phyloP scores from a whole-genome alignment of 2,888 invertebrate species.

The Sarcophaga caerulescens region DNA sequence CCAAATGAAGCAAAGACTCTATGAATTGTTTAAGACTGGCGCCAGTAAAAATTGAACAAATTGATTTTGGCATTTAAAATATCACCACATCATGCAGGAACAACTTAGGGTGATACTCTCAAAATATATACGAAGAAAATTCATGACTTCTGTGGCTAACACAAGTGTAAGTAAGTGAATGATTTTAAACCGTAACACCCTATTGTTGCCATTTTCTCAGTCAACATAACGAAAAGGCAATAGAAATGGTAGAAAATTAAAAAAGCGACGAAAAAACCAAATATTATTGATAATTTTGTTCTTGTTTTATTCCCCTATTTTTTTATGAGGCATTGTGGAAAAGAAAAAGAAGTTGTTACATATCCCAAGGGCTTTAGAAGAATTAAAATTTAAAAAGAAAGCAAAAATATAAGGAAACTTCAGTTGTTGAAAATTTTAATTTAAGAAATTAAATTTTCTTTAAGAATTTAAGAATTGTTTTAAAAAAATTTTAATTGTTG shows the following conservation, averaged over 20 bases:
- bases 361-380: slow-evolving; percentile 32
- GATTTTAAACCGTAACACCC: not conserved
- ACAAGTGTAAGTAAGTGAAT: slow-evolving; percentile 5
- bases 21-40: slow-evolving; percentile 60
- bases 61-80: slow-evolving; percentile 56
- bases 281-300: not conserved
- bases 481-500: not conserved
- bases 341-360: slow-evolving; percentile 13
- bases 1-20: not conserved
- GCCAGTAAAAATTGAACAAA: slow-evolving; percentile 60
- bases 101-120: slow-evolving; percentile 1
- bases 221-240: not conserved
- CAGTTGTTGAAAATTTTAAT: not conserved
- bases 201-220: not conserved
- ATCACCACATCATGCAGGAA: slow-evolving; percentile 11
- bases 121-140: not conserved
- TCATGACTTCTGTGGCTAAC: not conserved
- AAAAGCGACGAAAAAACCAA: not conserved
- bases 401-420: slow-evolving; percentile 9
- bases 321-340: not conserved
- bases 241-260: not conserved
- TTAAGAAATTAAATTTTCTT: not conserved
- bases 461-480: not conserved
- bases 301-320: not conserved
- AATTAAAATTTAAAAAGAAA: slow-evolving; percentile 23